Conservation (phyloP, 35 echinoderm and acorn worm species). For the Apostichopus japonicus region DNA sequence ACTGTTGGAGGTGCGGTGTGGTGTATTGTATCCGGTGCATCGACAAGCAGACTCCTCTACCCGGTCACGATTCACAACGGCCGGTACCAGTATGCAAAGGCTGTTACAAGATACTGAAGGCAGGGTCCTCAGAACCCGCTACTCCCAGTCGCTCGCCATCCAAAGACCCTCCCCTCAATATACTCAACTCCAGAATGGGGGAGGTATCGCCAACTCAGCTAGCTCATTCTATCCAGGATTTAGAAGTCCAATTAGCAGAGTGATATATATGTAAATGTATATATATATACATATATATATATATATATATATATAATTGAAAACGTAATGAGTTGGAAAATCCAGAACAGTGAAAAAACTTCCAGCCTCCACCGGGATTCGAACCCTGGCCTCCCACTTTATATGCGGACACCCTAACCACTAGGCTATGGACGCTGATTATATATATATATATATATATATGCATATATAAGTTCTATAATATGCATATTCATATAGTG, state of each 20-base stretch:
- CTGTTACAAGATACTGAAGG: conserved; percentile 95
- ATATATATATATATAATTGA: too few relatives aligned
- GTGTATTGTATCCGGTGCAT: conserved; percentile 99
- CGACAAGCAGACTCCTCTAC: conserved; percentile 96
- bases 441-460: not conserved
- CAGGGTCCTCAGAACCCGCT: conserved; percentile 78
- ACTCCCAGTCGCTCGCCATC: conserved; percentile 73
- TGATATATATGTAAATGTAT: not conserved
- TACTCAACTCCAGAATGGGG: conserved; percentile 49
- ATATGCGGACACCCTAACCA: too few relatives aligned
- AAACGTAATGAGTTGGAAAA: too few relatives aligned
- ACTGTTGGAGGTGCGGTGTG: conserved; percentile 96
- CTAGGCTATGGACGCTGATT: not conserved
- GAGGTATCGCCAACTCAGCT: conserved; percentile 45
- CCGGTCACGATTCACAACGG: conserved; percentile 92
- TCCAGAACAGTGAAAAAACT: too few relatives aligned
- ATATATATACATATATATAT: too few relatives aligned
- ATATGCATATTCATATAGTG: not conserved
- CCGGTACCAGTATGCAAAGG: conserved; percentile 90
- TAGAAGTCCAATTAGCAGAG: conserved; percentile 32
- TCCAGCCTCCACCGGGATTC: too few relatives aligned
- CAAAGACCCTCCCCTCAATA: conserved; percentile 42
- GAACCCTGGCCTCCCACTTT: too few relatives aligned
- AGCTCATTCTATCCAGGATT: conserved; percentile 44
- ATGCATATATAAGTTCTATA: not conserved